A percentile compares a stretch with the other conserved stretches of the same genome.
Evolutionary conservation across 1,140 invertebrate genomes (phyloP).

Genomic region (Zaprionus gabonicus): DNA sequence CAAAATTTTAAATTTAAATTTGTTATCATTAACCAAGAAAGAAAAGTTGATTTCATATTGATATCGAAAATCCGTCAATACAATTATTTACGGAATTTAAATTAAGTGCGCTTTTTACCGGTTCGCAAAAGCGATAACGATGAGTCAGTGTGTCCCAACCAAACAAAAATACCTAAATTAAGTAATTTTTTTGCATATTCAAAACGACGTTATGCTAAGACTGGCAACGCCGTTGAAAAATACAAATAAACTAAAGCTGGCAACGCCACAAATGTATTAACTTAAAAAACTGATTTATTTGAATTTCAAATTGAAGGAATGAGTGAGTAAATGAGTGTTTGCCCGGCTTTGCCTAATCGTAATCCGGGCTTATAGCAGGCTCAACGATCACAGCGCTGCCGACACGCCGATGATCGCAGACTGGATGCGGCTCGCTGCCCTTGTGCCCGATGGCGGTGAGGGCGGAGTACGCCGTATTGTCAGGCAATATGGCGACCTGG

Average conservation of each 20-base stretch:
- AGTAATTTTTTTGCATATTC: background rate
- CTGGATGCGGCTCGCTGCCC: conserved; percentile 73
- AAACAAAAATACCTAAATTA: background rate
- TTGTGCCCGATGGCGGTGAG: conserved; percentile 84
- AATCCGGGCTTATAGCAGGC: conserved; percentile 32
- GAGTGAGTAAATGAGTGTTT: background rate
- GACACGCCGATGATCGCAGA: conserved; percentile 84
- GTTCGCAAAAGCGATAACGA: background rate
- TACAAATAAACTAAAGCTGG: background rate
- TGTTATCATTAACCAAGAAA: background rate
- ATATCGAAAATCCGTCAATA: background rate
- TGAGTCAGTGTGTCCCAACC: background rate
- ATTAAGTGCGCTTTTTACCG: background rate
- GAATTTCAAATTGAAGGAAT: background rate
- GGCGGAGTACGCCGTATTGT: conserved; percentile 85
- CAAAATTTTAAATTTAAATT: background rate
- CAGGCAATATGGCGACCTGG: conserved; percentile 80
- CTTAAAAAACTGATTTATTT: conserved; percentile 5
- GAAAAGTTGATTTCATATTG: background rate
- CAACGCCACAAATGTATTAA: background rate
- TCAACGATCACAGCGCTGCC: conserved; percentile 85
- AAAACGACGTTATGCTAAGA: background rate
- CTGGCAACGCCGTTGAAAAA: background rate
- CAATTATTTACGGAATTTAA: background rate
- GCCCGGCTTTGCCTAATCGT: background rate